phyloP scores from a whole-genome alignment of 2,797 vertebrate genomes.

The Limosa lapponica region DNA sequence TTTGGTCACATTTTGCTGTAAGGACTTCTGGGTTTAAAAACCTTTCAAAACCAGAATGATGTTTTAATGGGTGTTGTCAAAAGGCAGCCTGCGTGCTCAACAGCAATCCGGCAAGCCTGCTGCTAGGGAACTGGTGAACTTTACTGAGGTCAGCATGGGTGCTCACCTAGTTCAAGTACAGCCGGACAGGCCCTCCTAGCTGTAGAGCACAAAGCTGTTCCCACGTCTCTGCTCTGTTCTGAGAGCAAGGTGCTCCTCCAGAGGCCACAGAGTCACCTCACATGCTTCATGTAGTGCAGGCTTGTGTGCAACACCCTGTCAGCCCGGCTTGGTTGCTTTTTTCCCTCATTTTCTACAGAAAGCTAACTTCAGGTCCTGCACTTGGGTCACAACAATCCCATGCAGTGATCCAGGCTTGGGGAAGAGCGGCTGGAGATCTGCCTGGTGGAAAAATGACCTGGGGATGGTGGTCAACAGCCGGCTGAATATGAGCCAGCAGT shows the following conservation, averaged over 20 bases:
- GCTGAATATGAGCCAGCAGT: fast-evolving
- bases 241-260: not conserved
- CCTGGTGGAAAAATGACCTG: fast-evolving
- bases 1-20: not conserved
- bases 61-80: not conserved
- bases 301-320: not conserved
- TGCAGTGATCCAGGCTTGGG: fast-evolving
- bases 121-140: not conserved
- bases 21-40: not conserved
- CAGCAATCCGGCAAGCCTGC: fast-evolving
- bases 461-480: fast-evolving
- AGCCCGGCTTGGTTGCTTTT: not conserved
- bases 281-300: fast-evolving
- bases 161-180: not conserved
- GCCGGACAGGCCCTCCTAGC: not conserved
- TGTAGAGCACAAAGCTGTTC: not conserved
- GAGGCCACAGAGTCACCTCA: not conserved
- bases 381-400: not conserved
- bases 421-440: not conserved
- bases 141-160: fast-evolving
- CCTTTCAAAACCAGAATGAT: not conserved
- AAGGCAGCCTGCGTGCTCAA: not conserved
- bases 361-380: not conserved
- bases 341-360: not conserved
- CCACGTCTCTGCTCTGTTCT: not conserved